Conservation (phyloP, 2,113 vertebrate genomes). For the Vidua macroura region DNA sequence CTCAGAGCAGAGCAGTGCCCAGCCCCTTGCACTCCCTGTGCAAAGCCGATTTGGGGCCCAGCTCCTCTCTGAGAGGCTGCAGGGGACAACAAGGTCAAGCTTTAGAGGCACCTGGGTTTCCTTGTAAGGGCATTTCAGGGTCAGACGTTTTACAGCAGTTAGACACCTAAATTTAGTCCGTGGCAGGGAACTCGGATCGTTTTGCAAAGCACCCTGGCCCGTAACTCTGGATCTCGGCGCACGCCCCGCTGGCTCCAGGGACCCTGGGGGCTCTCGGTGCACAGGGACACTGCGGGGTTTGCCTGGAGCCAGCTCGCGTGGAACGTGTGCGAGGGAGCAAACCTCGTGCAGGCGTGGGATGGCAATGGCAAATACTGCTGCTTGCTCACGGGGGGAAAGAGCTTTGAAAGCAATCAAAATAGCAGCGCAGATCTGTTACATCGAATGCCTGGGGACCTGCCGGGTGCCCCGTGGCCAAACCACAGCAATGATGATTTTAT, state of each 20-base stretch:
- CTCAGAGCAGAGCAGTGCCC: not conserved
- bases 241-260: not conserved
- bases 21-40: fast-evolving
- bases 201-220: not conserved
- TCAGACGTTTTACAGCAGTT: not conserved
- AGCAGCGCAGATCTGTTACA: not conserved
- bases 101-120: not conserved
- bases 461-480: fast-evolving
- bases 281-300: fast-evolving
- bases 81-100: not conserved
- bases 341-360: fast-evolving
- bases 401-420: not conserved
- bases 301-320: not conserved
- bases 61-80: not conserved
- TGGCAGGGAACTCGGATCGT: fast-evolving
- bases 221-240: not conserved
- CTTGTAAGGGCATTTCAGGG: not conserved
- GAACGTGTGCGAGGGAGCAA: fast-evolving
- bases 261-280: fast-evolving
- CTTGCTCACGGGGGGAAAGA: not conserved
- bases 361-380: not conserved
- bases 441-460: not conserved
- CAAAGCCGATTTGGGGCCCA: not conserved
- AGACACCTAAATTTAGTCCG: not conserved
- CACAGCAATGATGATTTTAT: not conserved